Percentiles rank a stretch among this genome's conserved stretches.
Conservation (phyloP, 2,888 invertebrate species). For the Dascillus cervinus region DNA sequence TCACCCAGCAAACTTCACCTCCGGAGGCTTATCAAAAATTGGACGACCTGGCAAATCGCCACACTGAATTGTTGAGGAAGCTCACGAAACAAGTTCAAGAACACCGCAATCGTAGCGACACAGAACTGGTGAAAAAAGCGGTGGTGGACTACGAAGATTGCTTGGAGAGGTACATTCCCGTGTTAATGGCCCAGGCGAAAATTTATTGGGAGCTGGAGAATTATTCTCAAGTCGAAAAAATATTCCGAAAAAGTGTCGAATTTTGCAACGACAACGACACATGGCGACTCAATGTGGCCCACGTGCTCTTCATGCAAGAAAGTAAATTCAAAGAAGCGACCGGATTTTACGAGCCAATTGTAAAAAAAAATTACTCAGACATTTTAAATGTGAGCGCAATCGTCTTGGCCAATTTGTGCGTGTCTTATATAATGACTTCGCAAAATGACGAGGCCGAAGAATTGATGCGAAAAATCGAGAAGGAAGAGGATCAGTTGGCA, state of each 20-base stretch:
- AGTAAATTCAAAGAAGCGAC: slow-evolving; percentile 97
- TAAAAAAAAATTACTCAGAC: slow-evolving; percentile 90
- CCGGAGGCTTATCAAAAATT: slow-evolving; percentile 94
- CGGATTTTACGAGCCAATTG: slow-evolving; percentile 96
- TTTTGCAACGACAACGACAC: slow-evolving; percentile 96
- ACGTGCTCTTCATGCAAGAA: slow-evolving; percentile 98
- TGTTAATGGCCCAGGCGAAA: slow-evolving; percentile 98
- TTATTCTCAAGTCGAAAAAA: slow-evolving; percentile 92
- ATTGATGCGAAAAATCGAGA: slow-evolving; percentile 96
- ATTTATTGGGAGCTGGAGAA: slow-evolving; percentile 97
- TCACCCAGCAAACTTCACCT: slow-evolving; percentile 93
- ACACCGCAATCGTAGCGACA: slow-evolving; percentile 80
- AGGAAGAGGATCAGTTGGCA: slow-evolving; percentile 89
- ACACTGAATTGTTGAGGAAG: slow-evolving; percentile 84
- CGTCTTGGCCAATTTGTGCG: slow-evolving; percentile 95
- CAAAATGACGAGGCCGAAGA: slow-evolving; percentile 99
- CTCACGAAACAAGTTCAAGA: slow-evolving; percentile 93
- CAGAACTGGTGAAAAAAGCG: slow-evolving; percentile 80
- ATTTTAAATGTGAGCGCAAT: slow-evolving; percentile 95
- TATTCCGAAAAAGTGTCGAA: slow-evolving; percentile 94
- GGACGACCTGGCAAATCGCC: slow-evolving; percentile 86
- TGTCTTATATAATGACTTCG: slow-evolving; percentile 98
- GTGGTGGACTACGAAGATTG: slow-evolving; percentile 88
- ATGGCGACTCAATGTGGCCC: slow-evolving; percentile 97
- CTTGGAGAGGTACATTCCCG: slow-evolving; percentile 88